These are phyloP conservation scores for Acrossocheilus fasciatus DNA, from an alignment of 2,797 vertebrate genomes.

Conservation along the genomic window DNA sequence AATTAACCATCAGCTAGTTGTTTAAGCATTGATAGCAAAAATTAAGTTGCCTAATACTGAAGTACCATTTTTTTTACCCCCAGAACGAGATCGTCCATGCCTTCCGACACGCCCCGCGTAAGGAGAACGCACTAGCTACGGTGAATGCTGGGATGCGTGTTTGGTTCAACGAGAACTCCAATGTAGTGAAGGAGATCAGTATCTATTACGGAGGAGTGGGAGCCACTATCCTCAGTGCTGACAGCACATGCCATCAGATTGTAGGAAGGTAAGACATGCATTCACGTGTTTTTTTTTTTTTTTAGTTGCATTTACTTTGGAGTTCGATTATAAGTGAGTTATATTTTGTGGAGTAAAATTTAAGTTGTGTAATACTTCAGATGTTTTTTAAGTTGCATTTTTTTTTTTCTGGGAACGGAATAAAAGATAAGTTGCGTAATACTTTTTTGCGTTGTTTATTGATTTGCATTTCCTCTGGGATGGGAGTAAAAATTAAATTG, in stretches of 20 bases:
- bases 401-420: neutral
- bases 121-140: conserved; percentile 83
- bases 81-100: conserved; percentile 87
- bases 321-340: neutral
- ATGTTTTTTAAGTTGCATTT: neutral
- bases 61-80: neutral
- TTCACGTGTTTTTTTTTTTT: neutral
- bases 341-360: neutral
- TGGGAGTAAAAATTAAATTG: neutral
- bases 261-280: conserved; percentile 72
- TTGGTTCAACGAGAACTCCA: conserved; percentile 77
- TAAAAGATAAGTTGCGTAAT: too few relatives aligned
- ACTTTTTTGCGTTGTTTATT: neutral
- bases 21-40: neutral
- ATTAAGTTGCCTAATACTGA: too few relatives aligned
- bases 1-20: neutral
- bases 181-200: conserved; percentile 80
- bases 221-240: conserved; percentile 73
- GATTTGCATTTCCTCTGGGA: neutral
- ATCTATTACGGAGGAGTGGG: conserved; percentile 86
- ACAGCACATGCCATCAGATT: conserved; percentile 76
- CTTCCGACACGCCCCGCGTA: conserved; percentile 87
- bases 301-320: neutral
- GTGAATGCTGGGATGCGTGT: conserved; percentile 88
- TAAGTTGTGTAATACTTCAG: neutral